Percentiles rank a stretch among this genome's conserved stretches.
Evolutionary conservation across 2,797 vertebrate genomes (phyloP).

Genomic region (Gouania willdenowi): DNA sequence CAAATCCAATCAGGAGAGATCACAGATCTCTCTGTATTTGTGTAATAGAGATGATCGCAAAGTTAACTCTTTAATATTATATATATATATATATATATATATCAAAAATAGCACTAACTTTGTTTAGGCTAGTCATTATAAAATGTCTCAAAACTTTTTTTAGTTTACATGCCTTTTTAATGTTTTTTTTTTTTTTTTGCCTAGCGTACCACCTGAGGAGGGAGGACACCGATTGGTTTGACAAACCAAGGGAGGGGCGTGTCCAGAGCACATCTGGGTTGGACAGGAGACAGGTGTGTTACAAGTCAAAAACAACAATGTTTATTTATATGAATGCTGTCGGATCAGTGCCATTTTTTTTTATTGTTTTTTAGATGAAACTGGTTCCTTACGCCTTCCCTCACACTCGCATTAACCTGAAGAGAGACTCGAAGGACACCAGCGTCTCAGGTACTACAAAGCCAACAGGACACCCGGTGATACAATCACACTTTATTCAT

Average conservation of each 20-base stretch:
- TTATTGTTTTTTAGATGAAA: slow-evolving; percentile 77
- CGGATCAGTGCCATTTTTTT: neutral
- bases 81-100: too few relatives aligned
- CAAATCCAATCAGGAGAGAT: slow-evolving; percentile 36
- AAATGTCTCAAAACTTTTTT: slow-evolving; percentile 2
- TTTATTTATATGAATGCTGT: neutral
- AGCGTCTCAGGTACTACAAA: slow-evolving; percentile 93
- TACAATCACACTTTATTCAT: too few relatives aligned
- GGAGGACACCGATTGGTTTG: slow-evolving; percentile 99
- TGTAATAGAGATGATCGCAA: slow-evolving; percentile 20
- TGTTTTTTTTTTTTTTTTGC: slow-evolving; percentile 25
- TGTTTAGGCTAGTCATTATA: slow-evolving; percentile 6
- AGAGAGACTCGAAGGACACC: slow-evolving; percentile 89
- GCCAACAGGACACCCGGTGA: neutral
- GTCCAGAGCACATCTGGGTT: slow-evolving; percentile 76
- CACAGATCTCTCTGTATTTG: slow-evolving; percentile 33
- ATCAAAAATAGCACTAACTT: slow-evolving; percentile 8
- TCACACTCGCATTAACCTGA: slow-evolving; percentile 86
- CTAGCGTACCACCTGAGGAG: slow-evolving; percentile 96
- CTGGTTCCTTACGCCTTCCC: slow-evolving; percentile 89
- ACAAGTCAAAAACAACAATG: neutral
- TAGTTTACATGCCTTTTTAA: slow-evolving; percentile 25
- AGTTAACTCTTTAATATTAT: slow-evolving; percentile 2
- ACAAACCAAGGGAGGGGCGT: slow-evolving; percentile 92
- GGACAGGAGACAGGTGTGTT: slow-evolving; percentile 86